Conservation (phyloP, 2,888 invertebrate genomes). For the Eledone cirrhosa region DNA sequence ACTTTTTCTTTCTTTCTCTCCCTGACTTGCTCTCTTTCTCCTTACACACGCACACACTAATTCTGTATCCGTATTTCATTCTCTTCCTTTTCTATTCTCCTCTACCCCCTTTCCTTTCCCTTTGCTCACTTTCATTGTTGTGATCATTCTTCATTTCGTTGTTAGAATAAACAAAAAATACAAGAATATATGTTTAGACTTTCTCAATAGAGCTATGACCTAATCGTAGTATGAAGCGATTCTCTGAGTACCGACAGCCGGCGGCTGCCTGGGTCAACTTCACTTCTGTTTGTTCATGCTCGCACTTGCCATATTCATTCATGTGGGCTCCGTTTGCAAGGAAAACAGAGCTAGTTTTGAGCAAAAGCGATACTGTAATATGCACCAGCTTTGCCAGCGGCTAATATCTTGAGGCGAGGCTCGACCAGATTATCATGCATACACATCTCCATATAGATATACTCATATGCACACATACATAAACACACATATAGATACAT, state of each 20-base stretch:
- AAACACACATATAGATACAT: not conserved
- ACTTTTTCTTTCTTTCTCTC: too few relatives aligned
- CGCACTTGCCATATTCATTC: slow-evolving; percentile 13
- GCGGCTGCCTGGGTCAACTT: slow-evolving; percentile 10
- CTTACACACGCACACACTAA: too few relatives aligned
- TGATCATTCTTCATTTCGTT: too few relatives aligned
- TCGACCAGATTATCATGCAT: not conserved
- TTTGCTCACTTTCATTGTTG: too few relatives aligned
- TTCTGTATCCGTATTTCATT: too few relatives aligned
- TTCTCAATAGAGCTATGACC: too few relatives aligned
- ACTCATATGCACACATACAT: not conserved
- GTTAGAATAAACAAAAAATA: too few relatives aligned
- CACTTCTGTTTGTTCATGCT: slow-evolving; percentile 17
- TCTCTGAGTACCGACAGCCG: slow-evolving; percentile 2
- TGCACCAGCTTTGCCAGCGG: slow-evolving; percentile 20
- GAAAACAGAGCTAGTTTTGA: slow-evolving; percentile 9
- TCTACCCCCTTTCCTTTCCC: too few relatives aligned
- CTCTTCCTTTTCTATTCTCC: too few relatives aligned
- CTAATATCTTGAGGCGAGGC: slow-evolving; percentile 7
- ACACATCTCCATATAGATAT: not conserved
- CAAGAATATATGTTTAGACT: too few relatives aligned
- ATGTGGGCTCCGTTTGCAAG: slow-evolving; percentile 24
- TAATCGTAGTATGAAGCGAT: not conserved
- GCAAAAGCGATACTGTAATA: slow-evolving; percentile 12
- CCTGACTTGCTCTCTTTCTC: too few relatives aligned